Evolutionary conservation across 2,113 vertebrate genomes (phyloP).

Genomic region (Rhinopithecus roxellana): DNA sequence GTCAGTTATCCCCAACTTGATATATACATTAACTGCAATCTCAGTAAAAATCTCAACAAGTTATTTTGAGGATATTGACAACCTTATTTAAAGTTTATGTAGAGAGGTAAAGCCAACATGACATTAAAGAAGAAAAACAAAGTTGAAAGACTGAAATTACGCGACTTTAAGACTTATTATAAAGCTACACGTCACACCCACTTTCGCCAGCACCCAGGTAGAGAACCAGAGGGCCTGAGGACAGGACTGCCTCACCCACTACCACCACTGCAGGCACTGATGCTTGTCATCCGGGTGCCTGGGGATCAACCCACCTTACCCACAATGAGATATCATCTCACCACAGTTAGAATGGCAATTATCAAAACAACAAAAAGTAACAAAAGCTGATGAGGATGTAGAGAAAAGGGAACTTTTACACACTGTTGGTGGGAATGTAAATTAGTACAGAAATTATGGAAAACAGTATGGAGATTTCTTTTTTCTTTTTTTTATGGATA

Average conservation of each 20-base stretch:
- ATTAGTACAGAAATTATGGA: background rate
- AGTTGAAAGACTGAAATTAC: background rate
- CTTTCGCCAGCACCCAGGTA: background rate
- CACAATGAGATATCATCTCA: background rate
- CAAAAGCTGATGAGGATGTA: background rate
- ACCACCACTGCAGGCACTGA: background rate
- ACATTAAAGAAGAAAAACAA: background rate
- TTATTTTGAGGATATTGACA: background rate
- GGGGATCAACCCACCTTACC: background rate
- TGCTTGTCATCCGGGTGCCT: background rate
- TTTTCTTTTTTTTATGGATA: too few relatives aligned
- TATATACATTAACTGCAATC: background rate
- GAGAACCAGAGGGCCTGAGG: background rate
- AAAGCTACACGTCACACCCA: background rate
- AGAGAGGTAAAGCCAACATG: background rate
- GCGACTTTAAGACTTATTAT: background rate
- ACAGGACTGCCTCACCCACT: background rate
- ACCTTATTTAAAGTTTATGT: background rate
- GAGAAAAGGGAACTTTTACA: background rate
- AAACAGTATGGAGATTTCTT: background rate
- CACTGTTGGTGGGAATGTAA: background rate
- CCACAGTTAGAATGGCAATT: background rate
- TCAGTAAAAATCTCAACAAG: background rate
- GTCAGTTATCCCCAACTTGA: background rate
- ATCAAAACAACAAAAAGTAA: background rate